Evolutionary conservation across 2,113 vertebrate species (phyloP).

Genomic region (Gulo gulo): DNA sequence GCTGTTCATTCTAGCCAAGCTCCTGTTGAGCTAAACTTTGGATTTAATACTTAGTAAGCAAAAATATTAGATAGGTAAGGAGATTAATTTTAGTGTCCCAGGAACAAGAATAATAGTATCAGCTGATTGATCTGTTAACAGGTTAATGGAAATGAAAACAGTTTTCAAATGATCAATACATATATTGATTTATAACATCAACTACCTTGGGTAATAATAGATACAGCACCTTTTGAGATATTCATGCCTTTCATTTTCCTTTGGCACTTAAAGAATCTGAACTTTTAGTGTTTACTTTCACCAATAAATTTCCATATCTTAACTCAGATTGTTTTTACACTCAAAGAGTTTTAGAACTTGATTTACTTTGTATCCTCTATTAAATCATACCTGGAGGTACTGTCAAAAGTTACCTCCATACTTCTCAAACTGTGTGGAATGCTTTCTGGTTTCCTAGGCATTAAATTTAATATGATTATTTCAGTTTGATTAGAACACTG

Average conservation of each 20-base stretch:
- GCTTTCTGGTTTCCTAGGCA: background rate
- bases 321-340: background rate
- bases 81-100: background rate
- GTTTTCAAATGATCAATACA: background rate
- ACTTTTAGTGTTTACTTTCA: background rate
- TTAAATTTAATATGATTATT: slow-evolving; percentile 44
- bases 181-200: background rate
- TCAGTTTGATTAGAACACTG: slow-evolving; percentile 39
- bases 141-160: background rate
- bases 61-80: background rate
- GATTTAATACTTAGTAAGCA: background rate
- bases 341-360: background rate
- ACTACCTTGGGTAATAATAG: background rate
- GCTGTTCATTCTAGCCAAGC: background rate
- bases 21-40: background rate
- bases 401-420: background rate
- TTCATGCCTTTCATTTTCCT: background rate
- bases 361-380: slow-evolving; percentile 8
- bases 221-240: background rate
- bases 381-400: background rate
- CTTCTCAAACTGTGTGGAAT: background rate
- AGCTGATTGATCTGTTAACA: background rate
- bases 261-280: background rate
- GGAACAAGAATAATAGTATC: background rate
- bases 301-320: background rate